These are phyloP conservation scores for Heterotilapia buettikoferi DNA, from an alignment of 2,113 vertebrate genomes.

Conservation along the genomic window DNA sequence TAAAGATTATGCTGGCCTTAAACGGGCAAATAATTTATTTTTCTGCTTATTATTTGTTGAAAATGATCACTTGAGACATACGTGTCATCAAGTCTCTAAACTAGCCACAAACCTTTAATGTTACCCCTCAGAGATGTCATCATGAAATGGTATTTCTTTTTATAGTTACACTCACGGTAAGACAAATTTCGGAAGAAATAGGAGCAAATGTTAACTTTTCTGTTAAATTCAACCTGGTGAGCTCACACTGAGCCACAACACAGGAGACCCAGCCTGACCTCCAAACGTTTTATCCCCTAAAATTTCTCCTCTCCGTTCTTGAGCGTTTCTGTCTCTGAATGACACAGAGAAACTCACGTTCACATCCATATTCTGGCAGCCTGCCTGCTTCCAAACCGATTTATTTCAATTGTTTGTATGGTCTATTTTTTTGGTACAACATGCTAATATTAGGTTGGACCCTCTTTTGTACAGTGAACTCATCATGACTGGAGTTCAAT, in stretches of 20 bases:
- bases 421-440: not conserved
- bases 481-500: not conserved
- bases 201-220: not conserved
- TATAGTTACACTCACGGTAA: fast-evolving
- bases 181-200: fast-evolving
- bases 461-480: not conserved
- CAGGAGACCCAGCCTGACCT: not conserved
- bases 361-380: not conserved
- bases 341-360: not conserved
- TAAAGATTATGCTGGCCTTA: not conserved
- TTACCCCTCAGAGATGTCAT: fast-evolving
- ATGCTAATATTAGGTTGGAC: fast-evolving
- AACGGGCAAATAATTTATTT: not conserved
- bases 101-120: fast-evolving
- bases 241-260: fast-evolving
- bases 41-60: not conserved
- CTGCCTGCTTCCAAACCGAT: too few species aligned
- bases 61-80: fast-evolving
- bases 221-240: not conserved
- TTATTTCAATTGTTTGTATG: not conserved
- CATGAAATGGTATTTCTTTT: not conserved
- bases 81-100: not conserved
- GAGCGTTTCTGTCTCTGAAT: not conserved
- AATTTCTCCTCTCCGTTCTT: not conserved
- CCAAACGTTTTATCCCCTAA: not conserved